Conservation (phyloP, 2,888 invertebrate genomes). For the Marronus borbonicus region DNA sequence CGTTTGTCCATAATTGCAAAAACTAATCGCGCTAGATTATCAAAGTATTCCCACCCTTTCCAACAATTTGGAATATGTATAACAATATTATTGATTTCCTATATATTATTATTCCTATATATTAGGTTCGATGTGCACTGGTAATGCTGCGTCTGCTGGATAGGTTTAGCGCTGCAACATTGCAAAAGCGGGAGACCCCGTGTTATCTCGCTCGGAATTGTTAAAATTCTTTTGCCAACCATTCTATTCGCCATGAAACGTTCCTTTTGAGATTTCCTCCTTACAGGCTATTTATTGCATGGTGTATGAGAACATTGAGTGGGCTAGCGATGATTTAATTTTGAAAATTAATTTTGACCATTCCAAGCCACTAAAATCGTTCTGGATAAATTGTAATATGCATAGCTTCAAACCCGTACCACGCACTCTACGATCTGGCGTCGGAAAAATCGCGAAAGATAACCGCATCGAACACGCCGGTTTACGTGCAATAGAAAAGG, state of each 20-base stretch:
- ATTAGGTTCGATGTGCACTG: neutral
- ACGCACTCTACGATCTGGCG: neutral
- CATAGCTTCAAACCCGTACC: neutral
- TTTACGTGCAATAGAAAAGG: neutral
- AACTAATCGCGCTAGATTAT: neutral
- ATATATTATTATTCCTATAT: constrained; percentile 26
- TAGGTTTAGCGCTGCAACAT: neutral
- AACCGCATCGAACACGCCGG: too few relatives aligned
- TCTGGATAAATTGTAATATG: neutral
- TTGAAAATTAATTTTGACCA: too few relatives aligned
- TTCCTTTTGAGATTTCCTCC: too few relatives aligned
- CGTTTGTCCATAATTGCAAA: neutral
- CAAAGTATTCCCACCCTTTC: neutral
- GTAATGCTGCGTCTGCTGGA: neutral
- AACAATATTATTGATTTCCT: constrained; percentile 32
- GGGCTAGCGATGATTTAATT: too few relatives aligned
- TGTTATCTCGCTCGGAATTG: neutral
- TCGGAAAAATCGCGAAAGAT: constrained; percentile 14
- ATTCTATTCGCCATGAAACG: too few relatives aligned
- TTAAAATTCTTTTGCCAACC: too few relatives aligned
- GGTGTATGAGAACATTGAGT: too few relatives aligned
- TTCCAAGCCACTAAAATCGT: too few relatives aligned
- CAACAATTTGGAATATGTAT: neutral
- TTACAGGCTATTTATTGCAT: too few relatives aligned
- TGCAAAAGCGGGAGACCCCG: neutral